Evolutionary conservation across 2,113 vertebrate genomes (phyloP), one percentile per base, ranked within the genome.

Genomic region (Hemiprocne comata): DNA sequence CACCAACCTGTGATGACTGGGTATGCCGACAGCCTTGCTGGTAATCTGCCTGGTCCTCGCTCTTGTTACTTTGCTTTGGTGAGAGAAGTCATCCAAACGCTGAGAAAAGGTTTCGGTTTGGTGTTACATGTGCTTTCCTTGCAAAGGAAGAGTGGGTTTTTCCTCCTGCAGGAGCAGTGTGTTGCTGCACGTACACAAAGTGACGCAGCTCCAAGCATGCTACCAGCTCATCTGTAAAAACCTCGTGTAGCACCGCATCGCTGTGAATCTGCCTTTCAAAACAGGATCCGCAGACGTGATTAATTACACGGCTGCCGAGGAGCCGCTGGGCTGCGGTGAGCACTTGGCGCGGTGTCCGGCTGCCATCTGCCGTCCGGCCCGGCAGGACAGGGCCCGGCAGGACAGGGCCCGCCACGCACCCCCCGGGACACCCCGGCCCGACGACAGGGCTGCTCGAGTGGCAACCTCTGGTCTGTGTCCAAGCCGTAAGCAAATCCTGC

Each of bases 351-450:
- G 88, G 96, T 85, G 95, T 90, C 94, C 36, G 96, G 82, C 96
- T 96, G 96, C 96, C 95, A 79, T 65, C 96, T 97, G 94, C 2
- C 50, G 96, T 93, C 62, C 17, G 23, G 31, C 26, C 7, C 20
- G 84, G n/a, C 29, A 28, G 4, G 44, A 48, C 7, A 11, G 34
- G 34, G 36, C 26, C 7, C 20, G 84, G n/a, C 29, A 28, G 4
- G 44, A 48, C 7, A 11, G 34, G 34, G 36, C 44, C 77, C 38
- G 1, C 17, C 1, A 6, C 2, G 29, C 55, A 17, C 10, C 67
- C n/a, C 69, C 28, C 25, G 2, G 7, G 28, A 17, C 84, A 44
- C 70, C 70, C 55, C 25, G 17, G 73, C 77, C 73, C 34, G 38
- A 40, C 51, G 42, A 16, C 91, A 29, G 75, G 38, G 42, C 48